Evolutionary conservation across 2,888 invertebrate genomes (phyloP), one percentile per base, ranked within the genome.

Genomic region (Andrena hattorfiana): DNA sequence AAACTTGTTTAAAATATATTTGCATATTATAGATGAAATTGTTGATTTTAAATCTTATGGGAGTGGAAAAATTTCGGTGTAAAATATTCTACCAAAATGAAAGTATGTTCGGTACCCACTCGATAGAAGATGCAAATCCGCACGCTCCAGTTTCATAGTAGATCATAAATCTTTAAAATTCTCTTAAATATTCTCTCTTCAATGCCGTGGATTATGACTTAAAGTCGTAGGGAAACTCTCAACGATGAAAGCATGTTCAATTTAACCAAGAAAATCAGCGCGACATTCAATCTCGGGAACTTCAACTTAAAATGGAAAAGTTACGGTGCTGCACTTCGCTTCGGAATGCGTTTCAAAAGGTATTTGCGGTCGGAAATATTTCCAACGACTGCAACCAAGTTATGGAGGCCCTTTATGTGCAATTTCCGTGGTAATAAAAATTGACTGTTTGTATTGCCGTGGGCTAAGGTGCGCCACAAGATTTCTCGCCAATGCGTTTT

Each of bases 261-360:
- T 74, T 74, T 77, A 35, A 66, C 48, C 23, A 5, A 16, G 51
- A 20, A 49, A 64, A 66, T 51, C 59, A 49, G 32, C 63, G 42
- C 59, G 63, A 28, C 26, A 28, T 79, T 75, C 69, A 70, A 75
- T 75, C 42, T 75, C n/a, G 8, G 49, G 3, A 59, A 68, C 10
- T 64, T 74, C 26, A 59, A 60, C 64, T 79, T 30, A 30, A 42
- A 75, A 75, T 75, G 79, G 16, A 51, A 75, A 79, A 75, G 79
- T 75, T 75, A 66, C 28, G n/a, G n/a, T 10, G 13, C n/a, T 30
- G 59, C 28, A 54, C 59, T 59, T 59, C 59, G 32, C 32, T 13
- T 20, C 26, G 23, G 20, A 16, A 42, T 56, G 20, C 35, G 26
- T 70, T 60, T 49, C 26, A 59, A 70, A 66, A 66, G 59, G 54